Base-by-base conservation (phyloP, 2,797 vertebrate genomes). In the Sebastes minor region DNA sequence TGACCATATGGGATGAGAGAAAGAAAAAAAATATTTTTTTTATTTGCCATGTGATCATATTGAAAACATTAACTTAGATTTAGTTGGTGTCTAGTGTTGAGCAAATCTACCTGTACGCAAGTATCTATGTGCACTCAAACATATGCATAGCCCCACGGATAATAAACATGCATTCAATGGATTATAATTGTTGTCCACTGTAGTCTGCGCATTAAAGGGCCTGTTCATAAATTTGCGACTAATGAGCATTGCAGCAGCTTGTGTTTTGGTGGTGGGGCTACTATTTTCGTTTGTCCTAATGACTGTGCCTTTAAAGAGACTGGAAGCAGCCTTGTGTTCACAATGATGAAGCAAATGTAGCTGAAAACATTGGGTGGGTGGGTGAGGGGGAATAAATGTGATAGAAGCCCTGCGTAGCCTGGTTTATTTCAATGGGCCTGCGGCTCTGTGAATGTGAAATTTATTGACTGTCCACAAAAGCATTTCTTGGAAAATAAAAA, bases 401-500 rank as follows among this genome's bases (percentile, higher is more conserved):
- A 23, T 8, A 6, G 55, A 18, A 14, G 14, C 46, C 25, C 4
- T 22, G 52, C 27, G 49, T 38, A 30, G 70, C 38, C 8, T 60
- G 66, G 23, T 75, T 76, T 63, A 63, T 57, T 73, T 77, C 66
- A 52, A 1, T 60, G 56, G 20, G n/a, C 70, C 62, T 68, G 64
- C 46, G 27, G 67, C 59, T 65, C 46, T 11, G 27, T 77, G 62
- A 80, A 84, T 74, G 68, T 74, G 38, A 81, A 74, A 87, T 90
- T 82, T 87, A 91, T 85, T 86, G 84, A 84, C 61, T 33, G 60
- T 56, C 75, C 72, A 86, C 77, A 78, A 82, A 90, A 82, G 64
- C 35, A 72, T 82, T 80, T 89, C 65, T 76, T 38, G 46, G 32
- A 71, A 83, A 84, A 86, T 35, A 76, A 82, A 71, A 77, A 67